Base-by-base conservation (phyloP, 2,113 vertebrate species). In the Dissostichus mawsoni region DNA sequence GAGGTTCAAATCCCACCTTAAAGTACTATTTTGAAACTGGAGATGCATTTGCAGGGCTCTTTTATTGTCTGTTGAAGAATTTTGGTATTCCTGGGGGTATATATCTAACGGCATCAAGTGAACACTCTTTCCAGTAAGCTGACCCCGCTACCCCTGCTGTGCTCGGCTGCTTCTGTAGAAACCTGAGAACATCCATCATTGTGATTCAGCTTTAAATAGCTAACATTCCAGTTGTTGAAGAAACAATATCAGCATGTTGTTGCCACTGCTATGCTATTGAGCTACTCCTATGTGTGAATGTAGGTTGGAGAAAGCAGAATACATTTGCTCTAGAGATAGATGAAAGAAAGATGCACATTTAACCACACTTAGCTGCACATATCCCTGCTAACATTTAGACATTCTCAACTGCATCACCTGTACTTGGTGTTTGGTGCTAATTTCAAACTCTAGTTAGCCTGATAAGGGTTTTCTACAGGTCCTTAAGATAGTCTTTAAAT, bases 1-100 rank as follows among this genome's bases (percentile, higher is more conserved):
- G 17, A 80, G 56, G 48, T 80, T 71, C 59, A 76, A 65, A 70
- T 80, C 56, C 48, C 29, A 8, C 18, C 11, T 73, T 67, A 50
- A 68, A 81, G 25, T 44, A 17, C 23, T 6, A 11, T 59, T 78
- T 50, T 47, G 73, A 74, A 59, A 68, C 23, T 9, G 41, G 51
- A 18, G 20, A 20, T 47, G 52, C 12, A 51, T 74, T 51, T 50
- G 64, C 57, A 23, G 20, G 61, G 17, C 17, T 53, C 11, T 75
- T 78, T 33, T 69, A 20, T 11, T 61, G 33, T 78, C 25, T 44
- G 68, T 8, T 68, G 62, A 33, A 76, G 59, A 47, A 44, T 55
- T 84, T 76, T 52, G 25, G 6, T 79, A 76, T 83, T 84, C 81
- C 81, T 64, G 3, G 82, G 84, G 69, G 86, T 84, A 74, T 74